Evolutionary conservation across 92 coral and sea anemone species (phyloP).

Genomic region (Scolanthus callimorphus): DNA sequence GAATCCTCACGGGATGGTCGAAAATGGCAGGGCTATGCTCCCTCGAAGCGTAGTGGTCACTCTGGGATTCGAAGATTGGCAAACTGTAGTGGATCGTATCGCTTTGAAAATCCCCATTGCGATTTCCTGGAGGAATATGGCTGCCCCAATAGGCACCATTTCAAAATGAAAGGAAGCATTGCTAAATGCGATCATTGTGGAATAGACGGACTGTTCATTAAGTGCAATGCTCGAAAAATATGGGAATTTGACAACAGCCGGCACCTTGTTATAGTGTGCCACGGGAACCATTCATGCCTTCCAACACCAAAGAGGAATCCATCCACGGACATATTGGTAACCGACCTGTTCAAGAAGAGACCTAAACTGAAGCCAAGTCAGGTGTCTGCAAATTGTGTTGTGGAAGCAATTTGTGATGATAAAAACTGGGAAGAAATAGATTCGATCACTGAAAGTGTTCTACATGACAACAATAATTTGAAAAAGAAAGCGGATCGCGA

Average conservation of each 20-base stretch:
- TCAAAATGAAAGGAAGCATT: too few species aligned
- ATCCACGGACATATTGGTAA: conserved; percentile 5
- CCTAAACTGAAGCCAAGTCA: conserved; percentile 19
- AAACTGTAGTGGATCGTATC: too few species aligned
- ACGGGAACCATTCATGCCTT: too few species aligned
- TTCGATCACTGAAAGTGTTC: conserved; percentile 8
- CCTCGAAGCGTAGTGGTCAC: conserved; percentile 23
- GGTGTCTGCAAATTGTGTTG: conserved; percentile 6
- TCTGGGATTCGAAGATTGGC: conserved; percentile 18
- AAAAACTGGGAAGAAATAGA: conserved; percentile 28
- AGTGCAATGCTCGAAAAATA: too few species aligned
- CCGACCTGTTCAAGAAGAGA: conserved; percentile 3
- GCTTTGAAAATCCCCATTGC: too few species aligned
- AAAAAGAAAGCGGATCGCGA: conserved; percentile 25
- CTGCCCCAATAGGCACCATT: too few species aligned
- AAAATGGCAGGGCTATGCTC: conserved; percentile 20
- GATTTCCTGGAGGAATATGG: too few species aligned
- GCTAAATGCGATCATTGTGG: too few species aligned
- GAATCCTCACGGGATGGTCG: conserved; percentile 7
- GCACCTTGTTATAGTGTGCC: background rate
- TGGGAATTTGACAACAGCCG: too few species aligned
- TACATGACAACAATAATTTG: conserved; percentile 6
- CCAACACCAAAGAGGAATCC: too few species aligned
- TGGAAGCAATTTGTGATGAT: too few species aligned
- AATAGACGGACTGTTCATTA: too few species aligned